These are phyloP conservation scores for Hypomecis atomaria DNA, from an alignment of 2,888 invertebrate genomes.

Conservation along the genomic window DNA sequence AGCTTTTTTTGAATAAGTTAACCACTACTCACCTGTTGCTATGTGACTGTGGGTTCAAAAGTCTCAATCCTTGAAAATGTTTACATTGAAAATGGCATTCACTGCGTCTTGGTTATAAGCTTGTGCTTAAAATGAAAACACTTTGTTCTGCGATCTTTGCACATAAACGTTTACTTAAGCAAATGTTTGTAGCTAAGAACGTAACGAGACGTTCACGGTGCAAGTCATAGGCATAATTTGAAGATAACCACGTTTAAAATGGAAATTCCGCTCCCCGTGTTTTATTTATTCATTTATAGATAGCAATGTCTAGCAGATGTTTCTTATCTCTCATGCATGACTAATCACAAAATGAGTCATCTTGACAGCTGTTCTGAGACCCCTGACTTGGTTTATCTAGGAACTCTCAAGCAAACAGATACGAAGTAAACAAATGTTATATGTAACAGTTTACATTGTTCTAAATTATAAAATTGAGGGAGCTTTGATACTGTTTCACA, in stretches of 20 bases:
- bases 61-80: no score
- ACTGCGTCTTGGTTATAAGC: no score
- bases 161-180: background rate
- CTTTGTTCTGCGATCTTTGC: slow-evolving; percentile 1
- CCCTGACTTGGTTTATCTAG: slow-evolving; percentile 8
- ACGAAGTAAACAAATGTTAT: background rate
- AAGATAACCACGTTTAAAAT: background rate
- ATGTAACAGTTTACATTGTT: background rate
- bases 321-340: slow-evolving; percentile 17
- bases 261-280: background rate
- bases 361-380: slow-evolving; percentile 13
- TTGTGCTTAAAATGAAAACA: no score
- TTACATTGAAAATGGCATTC: no score
- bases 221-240: background rate
- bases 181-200: background rate
- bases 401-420: background rate
- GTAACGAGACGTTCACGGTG: background rate
- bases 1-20: no score
- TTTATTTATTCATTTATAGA: slow-evolving; percentile 1
- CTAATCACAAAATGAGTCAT: slow-evolving; percentile 11
- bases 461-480: background rate
- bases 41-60: no score
- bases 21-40: no score
- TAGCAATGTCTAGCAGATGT: slow-evolving; percentile 13
- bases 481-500: slow-evolving; percentile 3